Conservation (phyloP, 2,888 invertebrate genomes). For the Mechanitis mazaeus region DNA sequence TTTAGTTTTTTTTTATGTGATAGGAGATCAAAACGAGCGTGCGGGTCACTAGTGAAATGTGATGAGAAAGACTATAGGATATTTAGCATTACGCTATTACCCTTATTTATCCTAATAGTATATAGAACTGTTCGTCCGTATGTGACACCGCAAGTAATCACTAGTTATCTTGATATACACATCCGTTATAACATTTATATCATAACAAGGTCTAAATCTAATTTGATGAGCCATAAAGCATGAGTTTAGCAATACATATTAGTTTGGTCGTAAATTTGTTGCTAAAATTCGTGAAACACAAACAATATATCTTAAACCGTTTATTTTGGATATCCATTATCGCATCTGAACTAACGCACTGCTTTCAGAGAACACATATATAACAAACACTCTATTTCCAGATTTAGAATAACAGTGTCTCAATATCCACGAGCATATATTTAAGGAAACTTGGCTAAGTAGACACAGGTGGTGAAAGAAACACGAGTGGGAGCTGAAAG, state of each 20-base stretch:
- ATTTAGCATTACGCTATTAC: too few relatives aligned
- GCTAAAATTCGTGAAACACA: constrained; percentile 8
- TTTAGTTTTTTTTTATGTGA: too few relatives aligned
- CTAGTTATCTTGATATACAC: not conserved
- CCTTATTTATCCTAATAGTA: too few relatives aligned
- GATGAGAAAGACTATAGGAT: too few relatives aligned
- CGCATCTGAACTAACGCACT: not conserved
- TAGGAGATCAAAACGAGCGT: too few relatives aligned
- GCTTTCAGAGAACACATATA: not conserved
- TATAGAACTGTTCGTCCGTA: too few relatives aligned
- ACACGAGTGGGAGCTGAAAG: constrained; percentile 1
- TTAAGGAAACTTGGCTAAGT: not conserved
- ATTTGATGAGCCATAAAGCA: constrained; percentile 16
- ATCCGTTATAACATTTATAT: constrained; percentile 1
- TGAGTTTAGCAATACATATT: constrained; percentile 12
- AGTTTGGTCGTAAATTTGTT: constrained; percentile 11
- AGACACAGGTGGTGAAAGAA: not conserved
- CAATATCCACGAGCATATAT: not conserved
- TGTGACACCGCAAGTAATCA: not conserved
- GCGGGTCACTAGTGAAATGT: too few relatives aligned
- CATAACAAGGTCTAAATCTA: constrained; percentile 8
- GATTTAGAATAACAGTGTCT: not conserved
- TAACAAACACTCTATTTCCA: not conserved
- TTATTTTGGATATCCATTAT: constrained; percentile 3
- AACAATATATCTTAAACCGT: constrained; percentile 8